Conservation (phyloP, 2,888 invertebrate species). For the Lottia scabra region DNA sequence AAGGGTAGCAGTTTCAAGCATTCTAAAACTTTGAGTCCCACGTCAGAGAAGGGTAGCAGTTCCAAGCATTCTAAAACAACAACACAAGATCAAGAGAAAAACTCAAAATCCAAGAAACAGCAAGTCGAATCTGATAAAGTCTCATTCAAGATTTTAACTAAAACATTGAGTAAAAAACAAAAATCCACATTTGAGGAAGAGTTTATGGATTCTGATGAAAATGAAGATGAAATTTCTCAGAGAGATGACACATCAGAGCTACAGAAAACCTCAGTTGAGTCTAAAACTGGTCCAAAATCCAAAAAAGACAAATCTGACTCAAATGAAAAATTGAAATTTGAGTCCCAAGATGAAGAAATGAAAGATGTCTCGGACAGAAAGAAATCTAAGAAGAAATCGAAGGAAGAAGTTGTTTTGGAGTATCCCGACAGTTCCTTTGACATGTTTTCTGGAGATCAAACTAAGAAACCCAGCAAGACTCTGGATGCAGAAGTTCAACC, state of each 20-base stretch:
- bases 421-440: background rate
- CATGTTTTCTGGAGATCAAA: conserved; percentile 15
- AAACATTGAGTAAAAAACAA: conserved; percentile 7
- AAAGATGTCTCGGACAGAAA: background rate
- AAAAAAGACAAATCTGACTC: background rate
- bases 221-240: background rate
- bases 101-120: background rate
- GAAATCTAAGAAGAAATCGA: background rate
- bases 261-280: background rate
- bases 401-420: conserved; percentile 5
- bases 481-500: too few relatives aligned
- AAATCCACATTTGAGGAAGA: background rate
- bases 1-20: too few relatives aligned
- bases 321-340: conserved; percentile 20
- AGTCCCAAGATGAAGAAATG: conserved; percentile 21
- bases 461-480: too few relatives aligned
- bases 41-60: too few relatives aligned
- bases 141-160: too few relatives aligned
- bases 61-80: conserved; percentile 12
- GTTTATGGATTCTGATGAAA: conserved; percentile 14
- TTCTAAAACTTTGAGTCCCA: too few relatives aligned
- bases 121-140: background rate
- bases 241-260: too few relatives aligned
- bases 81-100: background rate
- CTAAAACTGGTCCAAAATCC: background rate